phyloP scores from a whole-genome alignment of 2,888 invertebrate genomes.

The Drosophila greeni region DNA sequence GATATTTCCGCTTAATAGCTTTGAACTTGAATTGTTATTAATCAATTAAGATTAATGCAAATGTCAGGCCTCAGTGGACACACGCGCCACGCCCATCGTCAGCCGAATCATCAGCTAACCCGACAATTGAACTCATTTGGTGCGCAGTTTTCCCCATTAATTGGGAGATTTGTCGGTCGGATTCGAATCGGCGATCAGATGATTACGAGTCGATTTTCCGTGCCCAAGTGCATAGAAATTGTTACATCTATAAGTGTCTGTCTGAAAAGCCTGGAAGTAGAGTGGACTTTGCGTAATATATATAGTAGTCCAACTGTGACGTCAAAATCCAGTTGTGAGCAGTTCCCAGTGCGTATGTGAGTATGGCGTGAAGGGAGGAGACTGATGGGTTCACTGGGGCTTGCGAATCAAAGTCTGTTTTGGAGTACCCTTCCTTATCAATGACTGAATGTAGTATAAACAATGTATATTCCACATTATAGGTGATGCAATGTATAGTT shows the following conservation, averaged over 20 bases:
- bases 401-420: slow-evolving; percentile 28
- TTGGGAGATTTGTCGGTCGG: slow-evolving; percentile 54
- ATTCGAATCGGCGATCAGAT: slow-evolving; percentile 53
- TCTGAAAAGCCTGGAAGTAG: slow-evolving; percentile 21
- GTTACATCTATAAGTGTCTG: slow-evolving; percentile 9
- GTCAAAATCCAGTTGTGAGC: slow-evolving; percentile 45
- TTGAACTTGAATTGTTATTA: slow-evolving; percentile 68
- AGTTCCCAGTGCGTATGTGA: slow-evolving; percentile 9
- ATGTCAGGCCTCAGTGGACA: slow-evolving; percentile 42
- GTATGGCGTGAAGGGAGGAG: slow-evolving; percentile 6
- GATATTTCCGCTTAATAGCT: slow-evolving; percentile 47
- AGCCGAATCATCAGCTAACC: slow-evolving; percentile 39
- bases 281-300: slow-evolving; percentile 56
- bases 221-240: slow-evolving; percentile 41
- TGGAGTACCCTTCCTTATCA: slow-evolving; percentile 26
- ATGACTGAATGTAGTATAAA: background rate
- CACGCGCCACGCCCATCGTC: slow-evolving; percentile 55
- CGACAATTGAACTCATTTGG: slow-evolving; percentile 65
- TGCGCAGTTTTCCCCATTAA: slow-evolving; percentile 59
- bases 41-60: slow-evolving; percentile 64
- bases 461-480: background rate
- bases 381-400: slow-evolving; percentile 7
- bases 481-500: slow-evolving; percentile 9
- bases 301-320: slow-evolving; percentile 36
- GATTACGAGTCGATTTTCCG: slow-evolving; percentile 59